Percentiles rank a stretch among this genome's conserved stretches.
These are phyloP conservation scores for Eupithecia subfuscata DNA, from an alignment of 2,888 invertebrate species.

Conservation along the genomic window DNA sequence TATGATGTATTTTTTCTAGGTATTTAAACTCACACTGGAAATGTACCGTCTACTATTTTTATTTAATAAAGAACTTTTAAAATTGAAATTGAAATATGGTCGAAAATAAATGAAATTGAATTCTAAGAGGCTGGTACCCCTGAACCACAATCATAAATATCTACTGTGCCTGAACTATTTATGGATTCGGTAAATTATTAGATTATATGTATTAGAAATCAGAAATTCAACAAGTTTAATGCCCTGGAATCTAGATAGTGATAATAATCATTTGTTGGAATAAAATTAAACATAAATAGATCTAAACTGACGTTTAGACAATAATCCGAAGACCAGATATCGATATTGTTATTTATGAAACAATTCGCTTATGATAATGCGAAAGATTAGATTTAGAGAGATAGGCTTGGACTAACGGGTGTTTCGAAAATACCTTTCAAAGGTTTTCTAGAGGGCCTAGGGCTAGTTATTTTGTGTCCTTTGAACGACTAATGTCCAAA, in stretches of 20 bases:
- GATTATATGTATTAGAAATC: too few relatives aligned
- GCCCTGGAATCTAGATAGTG: constrained; percentile 1
- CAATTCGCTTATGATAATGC: constrained; percentile 21
- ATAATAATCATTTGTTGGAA: constrained; percentile 25
- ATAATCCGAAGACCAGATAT: constrained; percentile 20
- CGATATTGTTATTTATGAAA: constrained; percentile 22
- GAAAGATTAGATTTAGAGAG: constrained; percentile 9
- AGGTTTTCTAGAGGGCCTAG: neutral
- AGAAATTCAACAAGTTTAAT: neutral
- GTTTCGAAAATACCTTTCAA: neutral
- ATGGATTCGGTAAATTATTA: neutral
- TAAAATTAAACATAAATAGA: constrained; percentile 31
- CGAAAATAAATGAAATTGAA: too few relatives aligned
- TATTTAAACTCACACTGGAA: too few relatives aligned
- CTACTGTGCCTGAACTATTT: too few relatives aligned
- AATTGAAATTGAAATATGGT: too few relatives aligned
- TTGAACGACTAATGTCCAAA: too few relatives aligned
- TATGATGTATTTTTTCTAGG: too few relatives aligned
- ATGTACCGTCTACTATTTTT: too few relatives aligned
- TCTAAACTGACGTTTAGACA: constrained; percentile 20
- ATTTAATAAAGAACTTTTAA: too few relatives aligned
- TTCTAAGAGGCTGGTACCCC: too few relatives aligned
- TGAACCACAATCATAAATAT: too few relatives aligned
- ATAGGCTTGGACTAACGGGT: neutral
- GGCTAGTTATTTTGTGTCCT: too few relatives aligned